A percentile compares a stretch with the other conserved stretches of the same genome.
These are phyloP conservation scores for Mormyrus iriodes DNA, from an alignment of 2,113 vertebrate genomes.

Conservation along the genomic window DNA sequence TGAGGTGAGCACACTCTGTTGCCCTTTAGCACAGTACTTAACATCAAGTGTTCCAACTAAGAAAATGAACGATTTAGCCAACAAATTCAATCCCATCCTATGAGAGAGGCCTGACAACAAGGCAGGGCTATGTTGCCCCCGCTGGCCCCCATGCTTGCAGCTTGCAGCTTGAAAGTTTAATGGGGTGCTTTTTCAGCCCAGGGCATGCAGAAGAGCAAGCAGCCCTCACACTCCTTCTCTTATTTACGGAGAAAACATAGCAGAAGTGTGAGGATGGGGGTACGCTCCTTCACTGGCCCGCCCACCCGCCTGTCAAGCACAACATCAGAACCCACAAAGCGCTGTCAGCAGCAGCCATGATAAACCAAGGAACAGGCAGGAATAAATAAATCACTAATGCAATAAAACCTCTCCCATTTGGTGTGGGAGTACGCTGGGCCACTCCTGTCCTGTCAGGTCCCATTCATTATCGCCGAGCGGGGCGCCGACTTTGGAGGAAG, in stretches of 20 bases:
- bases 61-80: not conserved
- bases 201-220: not conserved
- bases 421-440: not conserved
- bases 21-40: not conserved
- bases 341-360: slow-evolving; percentile 3
- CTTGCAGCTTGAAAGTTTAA: not conserved
- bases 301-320: not conserved
- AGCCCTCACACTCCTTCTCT: not conserved
- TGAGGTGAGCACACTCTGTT: not conserved
- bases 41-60: not conserved
- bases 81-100: not conserved
- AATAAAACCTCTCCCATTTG: not conserved
- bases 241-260: not conserved
- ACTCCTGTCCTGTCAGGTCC: not conserved
- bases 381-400: not conserved
- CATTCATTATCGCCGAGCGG: not conserved
- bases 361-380: not conserved
- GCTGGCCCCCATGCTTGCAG: not conserved
- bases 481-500: not conserved
- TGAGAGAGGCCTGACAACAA: not conserved
- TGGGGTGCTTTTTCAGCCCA: not conserved
- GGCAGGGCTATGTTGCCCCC: not conserved
- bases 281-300: not conserved
- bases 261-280: not conserved
- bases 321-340: not conserved